Conservation (phyloP, 2,888 invertebrate species). For the Drosophila paranaensis region DNA sequence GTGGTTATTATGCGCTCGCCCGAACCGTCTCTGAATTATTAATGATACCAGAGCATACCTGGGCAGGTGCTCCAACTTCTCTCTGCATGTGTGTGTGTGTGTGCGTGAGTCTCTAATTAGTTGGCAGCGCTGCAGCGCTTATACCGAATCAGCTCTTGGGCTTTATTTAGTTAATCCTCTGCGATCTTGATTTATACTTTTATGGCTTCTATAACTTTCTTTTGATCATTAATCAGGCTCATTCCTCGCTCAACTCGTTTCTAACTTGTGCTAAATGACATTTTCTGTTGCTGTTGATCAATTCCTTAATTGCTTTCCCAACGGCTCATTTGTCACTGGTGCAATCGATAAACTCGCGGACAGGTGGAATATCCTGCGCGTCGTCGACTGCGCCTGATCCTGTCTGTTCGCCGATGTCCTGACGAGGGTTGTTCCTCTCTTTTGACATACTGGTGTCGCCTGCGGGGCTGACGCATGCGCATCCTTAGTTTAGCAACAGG, state of each 20-base stretch:
- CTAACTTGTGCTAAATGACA: conserved; percentile 18
- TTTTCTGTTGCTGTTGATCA: conserved; percentile 51
- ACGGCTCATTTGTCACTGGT: conserved; percentile 80
- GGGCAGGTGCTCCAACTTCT: conserved; percentile 66
- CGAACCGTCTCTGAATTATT: conserved; percentile 67
- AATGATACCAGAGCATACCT: conserved; percentile 62
- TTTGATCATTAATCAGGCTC: conserved; percentile 50
- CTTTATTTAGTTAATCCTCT: conserved; percentile 45
- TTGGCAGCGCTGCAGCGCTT: conserved; percentile 15
- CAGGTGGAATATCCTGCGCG: conserved; percentile 77
- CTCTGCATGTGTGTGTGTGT: conserved; percentile 19
- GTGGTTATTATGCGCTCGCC: conserved; percentile 81
- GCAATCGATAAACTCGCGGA: conserved; percentile 77
- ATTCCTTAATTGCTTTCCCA: conserved; percentile 81
- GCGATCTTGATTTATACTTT: conserved; percentile 73
- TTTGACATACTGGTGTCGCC: conserved; percentile 28
- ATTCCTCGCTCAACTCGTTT: conserved; percentile 36
- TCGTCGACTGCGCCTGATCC: conserved; percentile 7
- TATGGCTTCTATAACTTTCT: conserved; percentile 20
- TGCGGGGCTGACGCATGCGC: conserved; percentile 24
- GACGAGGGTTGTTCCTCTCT: conserved; percentile 46
- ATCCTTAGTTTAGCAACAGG: conserved; percentile 66
- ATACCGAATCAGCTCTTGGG: not conserved
- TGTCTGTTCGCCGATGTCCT: not conserved
- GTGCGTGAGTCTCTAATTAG: conserved; percentile 69